Base-by-base conservation (phyloP, 2,888 invertebrate genomes). In the Gymnocheta viridis region DNA sequence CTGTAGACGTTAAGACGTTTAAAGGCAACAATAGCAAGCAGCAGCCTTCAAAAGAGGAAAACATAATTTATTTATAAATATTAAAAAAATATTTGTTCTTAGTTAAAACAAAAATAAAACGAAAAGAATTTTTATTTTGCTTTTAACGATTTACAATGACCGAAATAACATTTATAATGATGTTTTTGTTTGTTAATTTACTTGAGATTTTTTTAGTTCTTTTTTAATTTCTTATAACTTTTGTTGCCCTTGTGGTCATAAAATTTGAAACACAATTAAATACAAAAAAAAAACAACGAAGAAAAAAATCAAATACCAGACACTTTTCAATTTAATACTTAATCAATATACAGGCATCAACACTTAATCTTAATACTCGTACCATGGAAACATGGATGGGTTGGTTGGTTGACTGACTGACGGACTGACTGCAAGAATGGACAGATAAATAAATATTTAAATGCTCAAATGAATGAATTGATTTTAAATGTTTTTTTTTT, bases 301-400 rank as follows among this genome's bases (percentile, higher is more conserved):
- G 14, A 66, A 10, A 38, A 44, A 17, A 27, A 69, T 41, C 29
- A 69, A 70, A 79, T 35, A 64, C 62, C 78, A 79, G 78, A 70
- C 78, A 70, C 54, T 78, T 62, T 67, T 77, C 47, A 84, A 64
- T 67, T 70, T 51, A 79, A 79, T 73, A 73, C 41, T 74, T 54
- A 81, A 76, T 70, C 69, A 81, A 81, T 67, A 51, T 49, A 73
- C 47, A 72, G 69, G 80, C 56, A 80, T 76, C 76, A 76, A 76
- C 56, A 70, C 66, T 80, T 83, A 76, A 83, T 70, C 80, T 66
- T 66, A 47, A 47, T 73, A 24, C 56, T 44, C 69, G 38, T n/a
- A 19, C 35, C 35, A 19, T 58, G 58, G 44, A 27, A 29, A 27
- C 17, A 10, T 54, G 64, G 41, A 19, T 32, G 64, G n/a, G 22